Base-by-base conservation (phyloP, 2,888 invertebrate species). In the Lycophotia porphyrea region DNA sequence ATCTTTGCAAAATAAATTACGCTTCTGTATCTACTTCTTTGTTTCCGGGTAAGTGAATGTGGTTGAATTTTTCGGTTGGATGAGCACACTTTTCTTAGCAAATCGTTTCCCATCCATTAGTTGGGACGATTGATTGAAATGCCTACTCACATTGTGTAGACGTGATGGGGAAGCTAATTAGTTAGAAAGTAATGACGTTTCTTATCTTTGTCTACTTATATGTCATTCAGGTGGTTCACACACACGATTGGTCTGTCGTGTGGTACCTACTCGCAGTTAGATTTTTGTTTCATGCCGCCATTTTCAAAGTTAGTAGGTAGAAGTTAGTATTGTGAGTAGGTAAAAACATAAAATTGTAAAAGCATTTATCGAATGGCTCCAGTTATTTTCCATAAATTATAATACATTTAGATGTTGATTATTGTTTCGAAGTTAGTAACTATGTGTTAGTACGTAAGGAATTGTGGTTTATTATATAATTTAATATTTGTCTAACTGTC, bases 1-100 rank as follows among this genome's bases (percentile, higher is more conserved):
- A 64, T 47, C 2, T 5, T 15, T 49, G 21, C 47, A 42, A 76
- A 65, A 81, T 75, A 67, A 67, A 78, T 64, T 24, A 78, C 47
- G 15, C n/a, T 21, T 15, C n/a, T 82, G 47, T 78, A 60, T 75
- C 60, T 31, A 65, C n/a, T 64, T 47, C 55, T 66, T 78, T 66
- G 60, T 84, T 60, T 79, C 65, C 44, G n/a, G 39, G 47, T 64
- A 24, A 11, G 60, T 39, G 61, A 67, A 78, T 68, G 67, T 79
- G 83, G 80, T 78, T 80, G 79, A 83, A 79, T 80, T 83, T 78
- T 47, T 61, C 34, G 84, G 52, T 61, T 66, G 60, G 39, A 70
- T 61, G 80, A 84, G 34, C 58, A 70, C 36, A 64, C 42, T 82
- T 78, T 66, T 79, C 67, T 60, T 66, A 39, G 36, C 34, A 58